Conservation (phyloP, 2,888 invertebrate genomes). For the Antheraea yamamai region DNA sequence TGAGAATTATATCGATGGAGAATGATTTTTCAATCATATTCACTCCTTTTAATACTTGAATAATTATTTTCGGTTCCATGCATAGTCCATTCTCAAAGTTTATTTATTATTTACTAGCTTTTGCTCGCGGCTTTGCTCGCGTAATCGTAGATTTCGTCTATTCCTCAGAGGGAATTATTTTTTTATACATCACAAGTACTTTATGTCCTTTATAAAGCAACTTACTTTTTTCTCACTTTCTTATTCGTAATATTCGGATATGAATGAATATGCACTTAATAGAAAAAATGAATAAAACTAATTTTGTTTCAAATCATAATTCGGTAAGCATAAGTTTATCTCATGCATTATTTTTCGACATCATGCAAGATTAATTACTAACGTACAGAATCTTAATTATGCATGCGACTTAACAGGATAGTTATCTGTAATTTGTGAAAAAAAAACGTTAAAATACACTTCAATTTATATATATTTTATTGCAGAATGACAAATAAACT, state of each 20-base stretch:
- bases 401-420: not conserved
- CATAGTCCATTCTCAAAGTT: not conserved
- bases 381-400: not conserved
- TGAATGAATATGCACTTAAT: no score
- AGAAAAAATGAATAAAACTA: no score
- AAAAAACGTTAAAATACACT: not conserved
- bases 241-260: no score
- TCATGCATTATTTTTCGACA: not conserved
- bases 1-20: not conserved
- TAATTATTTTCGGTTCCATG: not conserved
- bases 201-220: no score
- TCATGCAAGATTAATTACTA: not conserved
- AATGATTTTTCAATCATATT: not conserved
- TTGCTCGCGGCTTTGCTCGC: no score
- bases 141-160: no score
- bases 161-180: no score
- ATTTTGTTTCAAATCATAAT: not conserved
- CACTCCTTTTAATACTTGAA: not conserved
- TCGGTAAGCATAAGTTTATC: not conserved
- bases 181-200: no score
- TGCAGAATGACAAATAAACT: no score
- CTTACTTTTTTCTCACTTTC: no score
- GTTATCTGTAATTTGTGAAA: not conserved
- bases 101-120: not conserved
- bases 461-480: no score